Evolutionary conservation across 2,113 vertebrate species (phyloP).

Genomic region (Gymnorhina tibicen): DNA sequence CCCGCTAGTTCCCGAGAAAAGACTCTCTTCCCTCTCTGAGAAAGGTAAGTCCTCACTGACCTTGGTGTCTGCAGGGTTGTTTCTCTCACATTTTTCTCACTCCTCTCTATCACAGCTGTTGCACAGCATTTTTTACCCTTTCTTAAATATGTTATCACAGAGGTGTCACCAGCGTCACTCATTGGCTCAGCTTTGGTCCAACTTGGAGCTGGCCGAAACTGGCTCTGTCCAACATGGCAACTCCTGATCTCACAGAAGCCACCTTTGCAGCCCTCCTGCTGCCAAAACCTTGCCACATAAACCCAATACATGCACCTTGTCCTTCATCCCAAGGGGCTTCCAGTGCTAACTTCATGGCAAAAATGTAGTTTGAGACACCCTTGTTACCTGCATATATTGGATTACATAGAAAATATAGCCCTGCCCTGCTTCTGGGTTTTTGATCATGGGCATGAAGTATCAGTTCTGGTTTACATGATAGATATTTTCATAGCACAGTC

Average conservation of each 20-base stretch:
- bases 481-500: neutral
- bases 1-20: neutral
- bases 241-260: neutral
- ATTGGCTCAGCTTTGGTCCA: neutral
- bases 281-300: neutral
- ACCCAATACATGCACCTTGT: neutral
- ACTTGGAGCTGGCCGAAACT: neutral
- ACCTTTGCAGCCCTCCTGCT: neutral
- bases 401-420: neutral
- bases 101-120: neutral
- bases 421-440: neutral
- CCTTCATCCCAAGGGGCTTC: neutral
- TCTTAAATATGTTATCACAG: neutral
- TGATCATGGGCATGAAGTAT: neutral
- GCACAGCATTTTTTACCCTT: neutral
- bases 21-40: neutral
- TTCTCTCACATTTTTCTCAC: neutral
- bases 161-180: neutral
- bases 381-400: neutral
- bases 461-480: neutral
- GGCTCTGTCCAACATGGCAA: neutral
- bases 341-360: neutral
- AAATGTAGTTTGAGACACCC: neutral
- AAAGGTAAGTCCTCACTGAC: neutral
- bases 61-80: neutral